Evolutionary conservation across 1,140 invertebrate species (phyloP).

Genomic region (Dinoponera quadriceps): DNA sequence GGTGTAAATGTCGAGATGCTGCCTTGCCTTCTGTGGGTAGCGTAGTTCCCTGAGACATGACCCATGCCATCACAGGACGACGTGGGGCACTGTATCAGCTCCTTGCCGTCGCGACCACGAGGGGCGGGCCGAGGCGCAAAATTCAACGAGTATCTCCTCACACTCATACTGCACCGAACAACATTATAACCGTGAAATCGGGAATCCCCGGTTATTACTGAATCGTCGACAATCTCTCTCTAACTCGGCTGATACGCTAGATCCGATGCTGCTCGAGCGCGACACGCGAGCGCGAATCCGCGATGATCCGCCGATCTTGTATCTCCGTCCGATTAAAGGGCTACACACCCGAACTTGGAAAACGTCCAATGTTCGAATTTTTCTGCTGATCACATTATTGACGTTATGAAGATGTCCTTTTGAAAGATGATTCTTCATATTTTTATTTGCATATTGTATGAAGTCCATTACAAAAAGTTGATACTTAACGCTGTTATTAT

Average conservation of each 20-base stretch:
- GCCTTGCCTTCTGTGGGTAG: conserved; percentile 90
- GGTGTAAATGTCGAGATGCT: conserved; percentile 79
- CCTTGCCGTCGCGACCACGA: conserved; percentile 88
- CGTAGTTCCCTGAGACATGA: conserved; percentile 91
- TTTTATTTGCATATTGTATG: no score
- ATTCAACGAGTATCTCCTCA: conserved; percentile 85
- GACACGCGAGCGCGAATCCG: no score
- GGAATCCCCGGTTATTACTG: conserved; percentile 13
- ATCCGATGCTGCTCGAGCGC: conserved; percentile 1
- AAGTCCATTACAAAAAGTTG: no score
- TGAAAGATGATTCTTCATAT: no score
- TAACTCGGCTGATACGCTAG: background rate
- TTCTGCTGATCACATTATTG: no score
- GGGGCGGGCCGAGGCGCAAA: conserved; percentile 82
- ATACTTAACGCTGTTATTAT: no score
- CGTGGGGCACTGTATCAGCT: conserved; percentile 91
- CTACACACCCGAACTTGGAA: no score
- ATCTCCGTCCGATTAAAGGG: background rate
- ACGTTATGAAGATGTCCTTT: no score
- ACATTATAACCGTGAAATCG: conserved; percentile 75
- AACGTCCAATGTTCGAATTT: no score
- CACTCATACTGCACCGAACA: conserved; percentile 84
- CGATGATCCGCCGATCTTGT: background rate
- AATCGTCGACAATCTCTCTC: conserved; percentile 17
- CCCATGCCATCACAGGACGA: conserved; percentile 91